Evolutionary conservation across 2,797 vertebrate genomes (phyloP).

Genomic region (Telmatherina bonti): DNA sequence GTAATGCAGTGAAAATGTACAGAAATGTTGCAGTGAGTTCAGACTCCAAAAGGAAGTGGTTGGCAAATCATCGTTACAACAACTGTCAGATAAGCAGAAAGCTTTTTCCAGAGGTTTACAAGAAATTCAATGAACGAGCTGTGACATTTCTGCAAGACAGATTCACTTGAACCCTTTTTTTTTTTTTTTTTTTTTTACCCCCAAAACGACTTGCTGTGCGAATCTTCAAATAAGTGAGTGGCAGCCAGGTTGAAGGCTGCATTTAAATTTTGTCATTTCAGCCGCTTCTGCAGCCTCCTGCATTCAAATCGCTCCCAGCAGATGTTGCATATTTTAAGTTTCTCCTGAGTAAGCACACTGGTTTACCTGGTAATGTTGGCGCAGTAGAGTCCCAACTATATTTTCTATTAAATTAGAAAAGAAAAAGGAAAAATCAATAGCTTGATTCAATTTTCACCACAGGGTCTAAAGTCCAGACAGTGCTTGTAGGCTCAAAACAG

Average conservation of each 20-base stretch:
- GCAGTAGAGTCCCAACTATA: not conserved
- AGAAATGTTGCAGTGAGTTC: not conserved
- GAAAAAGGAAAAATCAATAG: not conserved
- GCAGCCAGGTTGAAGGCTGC: not conserved
- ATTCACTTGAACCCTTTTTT: not conserved
- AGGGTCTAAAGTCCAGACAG: not conserved
- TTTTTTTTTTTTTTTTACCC: no score
- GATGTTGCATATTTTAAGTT: not conserved
- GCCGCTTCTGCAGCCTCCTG: not conserved
- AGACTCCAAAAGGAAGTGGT: not conserved
- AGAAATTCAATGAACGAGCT: not conserved
- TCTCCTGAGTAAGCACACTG: conserved; percentile 5
- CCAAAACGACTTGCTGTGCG: not conserved
- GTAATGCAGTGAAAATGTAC: not conserved
- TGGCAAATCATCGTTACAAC: not conserved
- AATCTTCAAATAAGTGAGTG: not conserved
- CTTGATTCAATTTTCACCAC: not conserved
- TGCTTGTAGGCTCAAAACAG: not conserved
- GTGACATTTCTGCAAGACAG: not conserved
- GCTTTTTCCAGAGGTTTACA: not conserved
- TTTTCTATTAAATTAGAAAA: conserved; percentile 1
- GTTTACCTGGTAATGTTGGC: not conserved
- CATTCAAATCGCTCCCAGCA: not conserved
- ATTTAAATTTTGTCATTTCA: not conserved
- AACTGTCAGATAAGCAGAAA: not conserved